These are phyloP conservation scores for Ciconia stormi DNA, from an alignment of 2,113 vertebrate genomes.

Conservation along the genomic window DNA sequence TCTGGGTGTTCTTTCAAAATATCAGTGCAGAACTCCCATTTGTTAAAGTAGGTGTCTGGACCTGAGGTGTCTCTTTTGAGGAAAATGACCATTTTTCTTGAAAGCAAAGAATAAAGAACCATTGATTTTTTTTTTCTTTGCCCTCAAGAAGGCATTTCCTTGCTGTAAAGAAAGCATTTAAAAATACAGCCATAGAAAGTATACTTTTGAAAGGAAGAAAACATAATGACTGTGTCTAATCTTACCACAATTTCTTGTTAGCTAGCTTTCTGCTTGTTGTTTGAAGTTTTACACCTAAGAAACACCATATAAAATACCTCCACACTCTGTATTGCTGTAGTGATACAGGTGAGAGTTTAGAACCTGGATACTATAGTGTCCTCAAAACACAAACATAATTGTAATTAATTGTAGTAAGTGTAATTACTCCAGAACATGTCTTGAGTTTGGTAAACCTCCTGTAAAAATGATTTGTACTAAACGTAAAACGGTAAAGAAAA, in stretches of 20 bases:
- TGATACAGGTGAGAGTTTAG: neutral
- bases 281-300: too few relatives aligned
- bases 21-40: fast-evolving
- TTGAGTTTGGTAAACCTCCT: neutral
- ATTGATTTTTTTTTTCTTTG: neutral
- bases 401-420: neutral
- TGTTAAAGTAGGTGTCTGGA: neutral
- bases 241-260: too few relatives aligned
- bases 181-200: neutral
- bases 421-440: neutral
- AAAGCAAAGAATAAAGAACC: neutral
- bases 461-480: neutral
- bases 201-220: neutral
- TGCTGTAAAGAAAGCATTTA: neutral
- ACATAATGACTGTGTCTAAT: fast-evolving
- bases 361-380: neutral
- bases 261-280: neutral
- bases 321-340: neutral
- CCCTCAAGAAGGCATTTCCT: neutral
- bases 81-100: neutral
- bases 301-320: neutral
- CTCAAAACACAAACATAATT: neutral
- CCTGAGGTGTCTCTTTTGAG: neutral
- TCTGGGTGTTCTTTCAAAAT: neutral
- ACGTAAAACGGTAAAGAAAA: neutral